Conservation (phyloP, 2,113 vertebrate species). For the Opisthocomus hoazin region DNA sequence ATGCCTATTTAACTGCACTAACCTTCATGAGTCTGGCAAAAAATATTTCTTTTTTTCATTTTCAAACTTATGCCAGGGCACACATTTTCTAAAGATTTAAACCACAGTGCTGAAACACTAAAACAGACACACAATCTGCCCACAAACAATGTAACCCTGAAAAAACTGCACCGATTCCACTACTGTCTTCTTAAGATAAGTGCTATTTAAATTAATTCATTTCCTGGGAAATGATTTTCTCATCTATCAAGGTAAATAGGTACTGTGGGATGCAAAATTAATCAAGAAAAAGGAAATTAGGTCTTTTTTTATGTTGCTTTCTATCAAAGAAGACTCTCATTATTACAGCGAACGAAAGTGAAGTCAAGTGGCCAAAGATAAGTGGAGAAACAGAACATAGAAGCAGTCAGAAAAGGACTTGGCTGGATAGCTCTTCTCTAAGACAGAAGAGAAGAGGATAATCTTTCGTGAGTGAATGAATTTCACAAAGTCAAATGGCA, state of each 20-base stretch:
- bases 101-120: neutral
- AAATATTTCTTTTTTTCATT: neutral
- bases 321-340: neutral
- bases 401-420: neutral
- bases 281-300: conserved; percentile 36
- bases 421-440: neutral
- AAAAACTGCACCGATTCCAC: neutral
- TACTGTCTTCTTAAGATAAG: neutral
- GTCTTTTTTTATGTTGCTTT: conserved; percentile 1
- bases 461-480: neutral
- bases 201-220: conserved; percentile 26
- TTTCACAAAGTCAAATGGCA: neutral
- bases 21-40: neutral
- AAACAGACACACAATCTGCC: neutral
- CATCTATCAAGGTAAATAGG: conserved; percentile 41
- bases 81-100: neutral
- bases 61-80: neutral
- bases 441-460: neutral
- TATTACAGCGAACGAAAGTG: neutral
- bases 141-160: neutral
- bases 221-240: conserved; percentile 36
- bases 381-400: neutral
- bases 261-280: conserved; percentile 45
- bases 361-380: neutral
- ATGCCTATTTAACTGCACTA: neutral